These are phyloP conservation scores for Punctoribates punctum DNA, from an alignment of 2,888 invertebrate genomes.

Conservation along the genomic window DNA sequence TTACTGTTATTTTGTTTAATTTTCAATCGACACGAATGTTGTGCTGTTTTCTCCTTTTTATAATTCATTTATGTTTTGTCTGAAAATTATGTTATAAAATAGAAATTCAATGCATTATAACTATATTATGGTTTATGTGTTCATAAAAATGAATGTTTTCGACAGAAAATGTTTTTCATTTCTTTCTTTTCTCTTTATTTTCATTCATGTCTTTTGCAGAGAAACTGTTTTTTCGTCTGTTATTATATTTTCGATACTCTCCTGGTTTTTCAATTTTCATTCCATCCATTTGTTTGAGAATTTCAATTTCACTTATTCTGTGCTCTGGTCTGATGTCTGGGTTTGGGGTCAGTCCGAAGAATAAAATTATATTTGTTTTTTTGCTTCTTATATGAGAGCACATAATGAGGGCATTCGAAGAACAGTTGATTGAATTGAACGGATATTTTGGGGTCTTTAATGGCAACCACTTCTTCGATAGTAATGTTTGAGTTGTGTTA, in stretches of 20 bases:
- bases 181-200: background rate
- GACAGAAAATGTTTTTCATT: background rate
- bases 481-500: background rate
- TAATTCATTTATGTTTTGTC: background rate
- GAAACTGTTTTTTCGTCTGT: background rate
- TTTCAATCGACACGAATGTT: conserved; percentile 8
- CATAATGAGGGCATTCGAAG: background rate
- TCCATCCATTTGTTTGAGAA: background rate
- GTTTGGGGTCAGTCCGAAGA: background rate
- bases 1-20: background rate
- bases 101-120: background rate
- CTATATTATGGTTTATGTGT: background rate
- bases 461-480: background rate
- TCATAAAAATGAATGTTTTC: conserved; percentile 9
- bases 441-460: conserved; percentile 3
- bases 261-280: background rate
- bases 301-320: background rate
- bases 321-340: background rate
- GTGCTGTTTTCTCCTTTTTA: background rate
- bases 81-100: background rate
- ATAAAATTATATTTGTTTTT: background rate
- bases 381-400: background rate
- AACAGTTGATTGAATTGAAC: background rate
- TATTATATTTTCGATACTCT: background rate
- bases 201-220: background rate